Evolutionary conservation across 2,888 invertebrate species (phyloP).

Genomic region (Calliopum simillimum): DNA sequence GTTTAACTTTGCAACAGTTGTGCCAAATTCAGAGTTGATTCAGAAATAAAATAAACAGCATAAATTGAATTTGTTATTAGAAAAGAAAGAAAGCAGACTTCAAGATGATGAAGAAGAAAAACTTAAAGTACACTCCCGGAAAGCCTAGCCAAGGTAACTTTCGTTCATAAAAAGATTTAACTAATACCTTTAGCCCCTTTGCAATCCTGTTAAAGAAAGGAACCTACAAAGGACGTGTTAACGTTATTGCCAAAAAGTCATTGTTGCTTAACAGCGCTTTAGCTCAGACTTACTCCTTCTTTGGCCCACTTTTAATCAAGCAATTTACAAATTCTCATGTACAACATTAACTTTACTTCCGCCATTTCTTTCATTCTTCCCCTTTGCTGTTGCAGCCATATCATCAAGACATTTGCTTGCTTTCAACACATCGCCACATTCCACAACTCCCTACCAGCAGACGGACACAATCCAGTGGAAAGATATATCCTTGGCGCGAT

Average conservation of each 20-base stretch:
- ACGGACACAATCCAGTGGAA: background rate
- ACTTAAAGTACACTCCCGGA: background rate
- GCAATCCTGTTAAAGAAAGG: background rate
- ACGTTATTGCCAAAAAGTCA: background rate
- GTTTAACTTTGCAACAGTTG: conserved; percentile 23
- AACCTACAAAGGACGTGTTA: background rate
- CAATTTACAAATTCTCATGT: background rate
- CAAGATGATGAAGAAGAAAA: background rate
- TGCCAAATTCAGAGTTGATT: background rate
- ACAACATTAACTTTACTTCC: conserved; percentile 3
- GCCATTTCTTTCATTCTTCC: background rate
- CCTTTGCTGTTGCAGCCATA: background rate
- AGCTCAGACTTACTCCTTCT: background rate
- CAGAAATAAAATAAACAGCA: background rate
- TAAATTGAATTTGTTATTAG: background rate
- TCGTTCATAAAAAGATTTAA: background rate
- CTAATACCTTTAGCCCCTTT: background rate
- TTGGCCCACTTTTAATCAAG: conserved; percentile 17
- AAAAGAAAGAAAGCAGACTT: background rate
- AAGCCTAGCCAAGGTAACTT: too few species aligned
- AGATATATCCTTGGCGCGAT: conserved; percentile 2
- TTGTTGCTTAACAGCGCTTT: background rate
- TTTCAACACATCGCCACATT: background rate
- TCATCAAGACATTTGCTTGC: background rate
- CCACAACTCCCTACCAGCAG: background rate